phyloP scores from a whole-genome alignment of 2,797 vertebrate genomes.

The Enteromius viviparus region DNA sequence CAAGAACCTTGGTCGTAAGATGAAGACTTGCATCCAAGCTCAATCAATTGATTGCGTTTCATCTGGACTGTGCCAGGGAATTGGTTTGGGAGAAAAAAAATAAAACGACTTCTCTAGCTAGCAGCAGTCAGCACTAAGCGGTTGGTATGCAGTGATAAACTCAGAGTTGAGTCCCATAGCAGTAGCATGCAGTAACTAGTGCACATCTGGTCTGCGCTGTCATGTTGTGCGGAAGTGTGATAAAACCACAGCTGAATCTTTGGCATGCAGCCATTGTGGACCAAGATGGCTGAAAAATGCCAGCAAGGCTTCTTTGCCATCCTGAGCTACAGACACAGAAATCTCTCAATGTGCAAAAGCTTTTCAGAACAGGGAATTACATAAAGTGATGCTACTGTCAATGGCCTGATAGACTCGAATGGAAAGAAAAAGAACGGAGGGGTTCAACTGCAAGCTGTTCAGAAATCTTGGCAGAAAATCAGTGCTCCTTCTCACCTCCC shows the following conservation, averaged over 20 bases:
- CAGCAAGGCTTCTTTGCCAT: conserved; percentile 57
- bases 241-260: conserved; percentile 36
- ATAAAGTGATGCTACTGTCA: conserved; percentile 85
- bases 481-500: conserved; percentile 61
- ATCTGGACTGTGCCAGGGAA: background rate
- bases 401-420: conserved; percentile 80
- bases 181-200: conserved; percentile 31
- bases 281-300: conserved; percentile 63
- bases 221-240: conserved; percentile 23
- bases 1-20: background rate
- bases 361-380: conserved; percentile 86
- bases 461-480: conserved; percentile 72
- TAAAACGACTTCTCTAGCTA: conserved; percentile 25
- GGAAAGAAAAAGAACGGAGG: conserved; percentile 52
- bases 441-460: conserved; percentile 68
- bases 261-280: conserved; percentile 55
- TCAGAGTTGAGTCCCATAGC: conserved; percentile 25
- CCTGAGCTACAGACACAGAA: conserved; percentile 69
- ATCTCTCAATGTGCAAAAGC: conserved; percentile 80
- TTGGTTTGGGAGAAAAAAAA: conserved; percentile 11
- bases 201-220: conserved; percentile 23
- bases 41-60: conserved; percentile 22
- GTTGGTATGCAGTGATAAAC: conserved; percentile 37
- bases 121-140: conserved; percentile 22
- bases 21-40: conserved; percentile 2